Conservation (phyloP, 2,113 vertebrate species). For the Leucoraja erinaceus region DNA sequence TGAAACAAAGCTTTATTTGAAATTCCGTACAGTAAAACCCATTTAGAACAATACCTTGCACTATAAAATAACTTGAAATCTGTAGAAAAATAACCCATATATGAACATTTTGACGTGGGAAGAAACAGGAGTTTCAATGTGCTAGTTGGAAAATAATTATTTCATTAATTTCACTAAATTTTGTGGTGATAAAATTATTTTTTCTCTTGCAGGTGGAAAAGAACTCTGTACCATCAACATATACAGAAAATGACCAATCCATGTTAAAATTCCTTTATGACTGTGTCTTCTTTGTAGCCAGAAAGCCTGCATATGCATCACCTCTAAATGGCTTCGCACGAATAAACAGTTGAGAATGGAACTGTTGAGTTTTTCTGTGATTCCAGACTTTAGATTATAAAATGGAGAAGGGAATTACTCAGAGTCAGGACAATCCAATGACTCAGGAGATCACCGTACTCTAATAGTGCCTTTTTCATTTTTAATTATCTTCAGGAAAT, state of each 20-base stretch:
- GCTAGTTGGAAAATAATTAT: background rate
- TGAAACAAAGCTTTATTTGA: background rate
- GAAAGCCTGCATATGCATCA: slow-evolving; percentile 68
- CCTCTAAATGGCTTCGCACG: slow-evolving; percentile 45
- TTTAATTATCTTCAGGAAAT: slow-evolving; percentile 31
- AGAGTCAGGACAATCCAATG: slow-evolving; percentile 27
- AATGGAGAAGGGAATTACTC: slow-evolving; percentile 17
- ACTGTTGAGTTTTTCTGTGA: slow-evolving; percentile 23
- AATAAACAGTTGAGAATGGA: slow-evolving; percentile 41
- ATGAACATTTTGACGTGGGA: background rate
- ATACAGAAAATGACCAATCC: slow-evolving; percentile 91
- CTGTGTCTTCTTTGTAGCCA: slow-evolving; percentile 88
- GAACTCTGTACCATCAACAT: slow-evolving; percentile 82
- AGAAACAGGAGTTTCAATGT: background rate
- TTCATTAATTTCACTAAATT: background rate
- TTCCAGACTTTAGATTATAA: slow-evolving; percentile 28
- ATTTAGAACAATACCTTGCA: background rate
- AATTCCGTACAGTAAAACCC: background rate
- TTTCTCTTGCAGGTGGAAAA: slow-evolving; percentile 72
- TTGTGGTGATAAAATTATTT: slow-evolving; percentile 20
- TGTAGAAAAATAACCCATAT: background rate
- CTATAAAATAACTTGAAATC: background rate
- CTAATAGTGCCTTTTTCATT: slow-evolving; percentile 37
- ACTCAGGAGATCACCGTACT: background rate
- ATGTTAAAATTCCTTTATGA: slow-evolving; percentile 96